phyloP scores from a whole-genome alignment of 2,113 vertebrate species.

The Eonycteris spelaea region DNA sequence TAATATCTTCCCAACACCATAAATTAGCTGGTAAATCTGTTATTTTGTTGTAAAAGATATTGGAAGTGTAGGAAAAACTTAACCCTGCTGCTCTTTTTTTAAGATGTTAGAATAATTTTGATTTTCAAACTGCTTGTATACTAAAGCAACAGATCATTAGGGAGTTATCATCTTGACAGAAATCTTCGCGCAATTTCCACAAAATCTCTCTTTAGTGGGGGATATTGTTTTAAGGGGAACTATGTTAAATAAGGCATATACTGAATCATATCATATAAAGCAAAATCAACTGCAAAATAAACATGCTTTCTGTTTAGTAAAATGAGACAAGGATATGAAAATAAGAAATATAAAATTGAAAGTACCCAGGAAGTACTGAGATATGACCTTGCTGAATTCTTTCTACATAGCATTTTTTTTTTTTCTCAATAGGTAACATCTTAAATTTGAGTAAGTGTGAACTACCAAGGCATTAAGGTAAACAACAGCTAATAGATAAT shows the following conservation, averaged over 20 bases:
- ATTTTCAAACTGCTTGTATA: not conserved
- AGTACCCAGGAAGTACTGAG: not conserved
- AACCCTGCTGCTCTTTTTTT: not conserved
- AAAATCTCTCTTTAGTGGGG: not conserved
- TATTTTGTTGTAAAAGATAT: not conserved
- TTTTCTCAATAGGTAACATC: not conserved
- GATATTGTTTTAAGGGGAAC: not conserved
- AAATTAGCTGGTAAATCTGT: not conserved
- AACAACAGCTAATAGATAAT: not conserved
- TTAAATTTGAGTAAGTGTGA: not conserved
- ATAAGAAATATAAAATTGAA: not conserved
- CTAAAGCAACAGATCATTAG: not conserved
- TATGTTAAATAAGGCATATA: not conserved
- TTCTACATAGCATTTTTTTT: not conserved
- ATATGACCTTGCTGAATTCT: not conserved
- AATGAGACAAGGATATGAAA: not conserved
- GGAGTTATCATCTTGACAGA: not conserved
- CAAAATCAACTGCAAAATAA: not conserved
- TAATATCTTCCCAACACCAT: not conserved
- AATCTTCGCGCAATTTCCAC: not conserved
- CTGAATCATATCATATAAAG: not conserved
- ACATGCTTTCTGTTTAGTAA: not conserved
- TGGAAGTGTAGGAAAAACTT: not conserved
- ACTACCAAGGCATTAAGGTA: not conserved
- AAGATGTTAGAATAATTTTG: not conserved